These are phyloP conservation scores for Gobio gobio DNA, from an alignment of 2,113 vertebrate species.

Conservation along the genomic window DNA sequence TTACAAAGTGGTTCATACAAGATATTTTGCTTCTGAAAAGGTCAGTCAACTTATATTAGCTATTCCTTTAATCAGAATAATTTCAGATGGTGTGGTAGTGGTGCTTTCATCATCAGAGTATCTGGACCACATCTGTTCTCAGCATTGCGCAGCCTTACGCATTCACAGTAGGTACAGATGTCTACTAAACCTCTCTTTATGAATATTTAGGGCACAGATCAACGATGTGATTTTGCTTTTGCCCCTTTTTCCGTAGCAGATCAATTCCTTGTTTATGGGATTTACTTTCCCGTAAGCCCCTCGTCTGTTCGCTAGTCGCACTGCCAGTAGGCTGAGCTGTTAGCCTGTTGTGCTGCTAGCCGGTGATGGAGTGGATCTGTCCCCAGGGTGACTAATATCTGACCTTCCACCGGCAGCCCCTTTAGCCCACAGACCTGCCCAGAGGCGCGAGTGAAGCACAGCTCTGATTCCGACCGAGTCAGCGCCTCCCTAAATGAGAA, in stretches of 20 bases:
- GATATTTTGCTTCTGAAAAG: conserved; percentile 43
- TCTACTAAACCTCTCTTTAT: conserved; percentile 5
- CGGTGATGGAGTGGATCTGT: conserved; percentile 45
- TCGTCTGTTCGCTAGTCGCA: conserved; percentile 1
- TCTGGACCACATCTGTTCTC: conserved; percentile 34
- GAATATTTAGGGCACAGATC: conserved; percentile 24
- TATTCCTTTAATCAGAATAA: conserved; percentile 32
- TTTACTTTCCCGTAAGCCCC: conserved; percentile 40
- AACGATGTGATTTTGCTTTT: background rate
- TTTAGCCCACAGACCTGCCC: conserved; percentile 34
- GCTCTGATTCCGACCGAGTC: conserved; percentile 47
- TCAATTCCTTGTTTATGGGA: conserved; percentile 36
- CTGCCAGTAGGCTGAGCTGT: conserved; percentile 33
- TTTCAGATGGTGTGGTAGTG: conserved; percentile 16
- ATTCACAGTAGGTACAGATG: background rate
- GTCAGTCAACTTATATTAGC: conserved; percentile 37
- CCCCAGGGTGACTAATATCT: conserved; percentile 49
- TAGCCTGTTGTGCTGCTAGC: conserved; percentile 25
- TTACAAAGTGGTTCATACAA: conserved; percentile 24
- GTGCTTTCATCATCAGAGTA: conserved; percentile 32
- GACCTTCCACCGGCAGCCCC: conserved; percentile 47
- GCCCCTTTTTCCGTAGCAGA: conserved; percentile 7
- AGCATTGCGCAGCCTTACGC: too few relatives aligned
- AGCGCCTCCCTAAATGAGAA: conserved; percentile 53
- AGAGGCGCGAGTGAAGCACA: conserved; percentile 47